Evolutionary conservation across 35 echinoderm and acorn worm genomes (phyloP).

Genomic region (Apostichopus californicus): DNA sequence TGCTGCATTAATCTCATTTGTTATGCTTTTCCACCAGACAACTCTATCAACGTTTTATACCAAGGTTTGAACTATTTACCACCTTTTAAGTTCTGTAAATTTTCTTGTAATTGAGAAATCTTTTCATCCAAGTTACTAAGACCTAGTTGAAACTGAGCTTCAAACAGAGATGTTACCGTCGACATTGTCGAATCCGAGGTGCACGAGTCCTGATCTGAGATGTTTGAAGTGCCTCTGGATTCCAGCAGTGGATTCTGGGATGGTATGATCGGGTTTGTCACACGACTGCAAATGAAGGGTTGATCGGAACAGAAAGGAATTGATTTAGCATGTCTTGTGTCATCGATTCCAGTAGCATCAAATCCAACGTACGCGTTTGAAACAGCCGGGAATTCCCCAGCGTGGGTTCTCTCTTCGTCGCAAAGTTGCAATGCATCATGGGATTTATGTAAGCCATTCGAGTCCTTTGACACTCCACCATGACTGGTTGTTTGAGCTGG

Average conservation of each 20-base stretch:
- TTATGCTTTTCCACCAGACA: neutral
- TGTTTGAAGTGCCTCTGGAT: neutral
- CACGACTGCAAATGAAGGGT: neutral
- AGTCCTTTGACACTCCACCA: neutral
- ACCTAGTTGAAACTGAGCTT: conserved; percentile 83
- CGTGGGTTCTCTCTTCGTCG: neutral
- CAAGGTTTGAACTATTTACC: neutral
- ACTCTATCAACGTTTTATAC: neutral
- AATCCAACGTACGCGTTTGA: neutral
- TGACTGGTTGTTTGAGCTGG: neutral
- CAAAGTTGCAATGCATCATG: neutral
- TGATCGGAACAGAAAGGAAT: neutral
- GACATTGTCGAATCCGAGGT: conserved; percentile 74
- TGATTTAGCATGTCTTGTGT: neutral
- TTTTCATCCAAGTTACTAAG: conserved; percentile 73
- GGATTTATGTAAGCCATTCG: neutral
- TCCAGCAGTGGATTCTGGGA: neutral
- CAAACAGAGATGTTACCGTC: conserved; percentile 77
- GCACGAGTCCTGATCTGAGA: conserved; percentile 12
- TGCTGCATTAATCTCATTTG: too few species aligned
- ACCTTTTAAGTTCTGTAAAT: conserved; percentile 30
- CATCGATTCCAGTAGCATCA: neutral
- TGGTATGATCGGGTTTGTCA: neutral
- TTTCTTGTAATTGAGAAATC: conserved; percentile 72
- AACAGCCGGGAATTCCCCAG: neutral